Conservation (phyloP, 2,797 vertebrate species). For the Aulostomus chinensis region DNA sequence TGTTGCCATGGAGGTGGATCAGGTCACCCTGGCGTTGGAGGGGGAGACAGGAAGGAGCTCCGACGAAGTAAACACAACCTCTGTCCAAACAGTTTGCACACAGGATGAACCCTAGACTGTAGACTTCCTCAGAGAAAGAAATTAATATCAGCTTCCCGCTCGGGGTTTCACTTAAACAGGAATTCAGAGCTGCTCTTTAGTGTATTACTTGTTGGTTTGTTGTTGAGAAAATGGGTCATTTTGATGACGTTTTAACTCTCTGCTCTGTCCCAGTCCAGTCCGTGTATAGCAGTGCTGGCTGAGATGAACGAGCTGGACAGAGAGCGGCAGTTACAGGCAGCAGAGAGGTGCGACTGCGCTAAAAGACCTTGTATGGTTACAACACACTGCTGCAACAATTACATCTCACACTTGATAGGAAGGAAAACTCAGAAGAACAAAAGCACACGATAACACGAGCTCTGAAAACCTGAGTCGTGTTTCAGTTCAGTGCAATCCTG, state of each 20-base stretch:
- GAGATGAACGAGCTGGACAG: slow-evolving; percentile 71
- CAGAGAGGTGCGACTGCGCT: slow-evolving; percentile 59
- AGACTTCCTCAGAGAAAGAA: slow-evolving; percentile 63
- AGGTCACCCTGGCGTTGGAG: slow-evolving; percentile 48
- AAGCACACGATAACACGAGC: no score
- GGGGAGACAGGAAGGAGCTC: slow-evolving; percentile 79
- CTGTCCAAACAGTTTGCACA: slow-evolving; percentile 59
- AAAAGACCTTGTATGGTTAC: no score
- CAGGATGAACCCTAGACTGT: slow-evolving; percentile 76
- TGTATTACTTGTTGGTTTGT: slow-evolving; percentile 19
- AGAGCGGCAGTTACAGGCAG: slow-evolving; percentile 54
- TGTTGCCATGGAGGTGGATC: slow-evolving; percentile 78
- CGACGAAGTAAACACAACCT: slow-evolving; percentile 70
- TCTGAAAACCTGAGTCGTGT: no score
- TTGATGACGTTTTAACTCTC: slow-evolving; percentile 9
- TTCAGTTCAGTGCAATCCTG: no score
- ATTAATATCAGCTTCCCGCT: slow-evolving; percentile 33
- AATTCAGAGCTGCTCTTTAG: slow-evolving; percentile 20
- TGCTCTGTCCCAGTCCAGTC: slow-evolving; percentile 63
- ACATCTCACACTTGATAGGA: no score
- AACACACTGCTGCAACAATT: no score
- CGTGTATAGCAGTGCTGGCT: slow-evolving; percentile 74
- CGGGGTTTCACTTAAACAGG: no score
- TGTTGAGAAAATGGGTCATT: neutral
- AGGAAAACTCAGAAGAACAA: no score